Base-by-base conservation (phyloP, 2,113 vertebrate genomes). In the Rhea americana region DNA sequence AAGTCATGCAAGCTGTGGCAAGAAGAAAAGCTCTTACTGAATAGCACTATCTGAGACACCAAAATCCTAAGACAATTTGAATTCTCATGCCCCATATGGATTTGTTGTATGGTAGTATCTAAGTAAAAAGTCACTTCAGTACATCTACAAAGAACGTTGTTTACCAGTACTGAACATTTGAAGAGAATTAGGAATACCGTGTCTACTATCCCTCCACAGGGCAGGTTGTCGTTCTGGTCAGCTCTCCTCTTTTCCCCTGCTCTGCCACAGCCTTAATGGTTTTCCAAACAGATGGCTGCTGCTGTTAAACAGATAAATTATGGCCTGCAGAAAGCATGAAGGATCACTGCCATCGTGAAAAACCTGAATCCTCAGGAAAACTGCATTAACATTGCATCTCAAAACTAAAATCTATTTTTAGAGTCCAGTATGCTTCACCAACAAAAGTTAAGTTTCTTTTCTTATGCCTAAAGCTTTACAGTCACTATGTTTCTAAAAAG, bases 391-490 rank as follows among this genome's bases (percentile, higher is more conserved):
- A 39, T 41, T 47, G 14, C 68, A 90, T 48, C 77, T 82, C 53
- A 93, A 95, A 92, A 81, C 85, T 61, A 61, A 80, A 77, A 20
- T 59, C 19, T 75, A 72, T 59, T 75, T 59, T 83, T 84, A 91
- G 32, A 89, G n/a, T 43, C 32, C 26, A 45, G 32, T 81, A 50
- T 83, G 26, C 51, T 79, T 76, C 71, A 87, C 7, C 75, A 90
- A 82, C 89, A 80, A 51, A 76, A 83, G 53, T 51, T 73, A 90
- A n/a, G 84, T 82, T 83, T 76, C 56, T 82, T 95, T 94, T 85
- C 91, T 93, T 55, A 7, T n/a, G 65, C 87, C 90, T 94, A 90
- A 94, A 96, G 87, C 89, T 94, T 93, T 93, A 79, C 86, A 97
- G 92, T 94, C 91, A 48, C 63, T 93, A 72, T 61, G 56, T 85